Evolutionary conservation across 1,140 invertebrate genomes (phyloP).

Genomic region (Macrotrachela quadricornifera): DNA sequence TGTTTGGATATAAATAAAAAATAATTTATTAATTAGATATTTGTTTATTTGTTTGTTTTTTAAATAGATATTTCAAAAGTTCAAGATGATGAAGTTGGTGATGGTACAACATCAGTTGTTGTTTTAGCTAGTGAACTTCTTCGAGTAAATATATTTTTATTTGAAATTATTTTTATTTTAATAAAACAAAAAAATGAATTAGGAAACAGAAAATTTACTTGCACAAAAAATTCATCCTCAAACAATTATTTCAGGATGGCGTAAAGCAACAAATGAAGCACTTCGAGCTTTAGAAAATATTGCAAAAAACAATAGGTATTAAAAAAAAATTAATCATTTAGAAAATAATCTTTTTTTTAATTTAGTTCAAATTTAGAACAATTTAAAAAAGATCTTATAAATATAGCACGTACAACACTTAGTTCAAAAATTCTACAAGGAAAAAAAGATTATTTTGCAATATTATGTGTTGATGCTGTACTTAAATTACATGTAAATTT

Average conservation of each 20-base stretch:
- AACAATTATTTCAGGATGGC: constrained; percentile 85
- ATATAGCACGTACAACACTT: constrained; percentile 91
- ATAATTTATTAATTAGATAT: neutral
- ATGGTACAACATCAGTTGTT: constrained; percentile 95
- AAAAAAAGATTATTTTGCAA: constrained; percentile 86
- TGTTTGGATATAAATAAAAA: constrained; percentile 10
- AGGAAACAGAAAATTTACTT: constrained; percentile 77
- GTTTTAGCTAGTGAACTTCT: constrained; percentile 84
- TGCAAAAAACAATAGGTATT: constrained; percentile 52
- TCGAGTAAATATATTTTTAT: constrained; percentile 27
- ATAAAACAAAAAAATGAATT: constrained; percentile 2
- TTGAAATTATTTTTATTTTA: neutral
- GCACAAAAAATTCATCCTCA: constrained; percentile 90
- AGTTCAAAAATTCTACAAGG: constrained; percentile 95
- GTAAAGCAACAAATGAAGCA: constrained; percentile 59
- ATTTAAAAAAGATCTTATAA: constrained; percentile 69
- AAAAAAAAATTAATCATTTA: too few species aligned
- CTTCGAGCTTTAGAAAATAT: constrained; percentile 51
- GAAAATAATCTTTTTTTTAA: too few species aligned
- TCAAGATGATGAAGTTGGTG: constrained; percentile 97
- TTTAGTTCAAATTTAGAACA: constrained; percentile 50
- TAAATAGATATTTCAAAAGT: constrained; percentile 74
- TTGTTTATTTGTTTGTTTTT: constrained; percentile 8
- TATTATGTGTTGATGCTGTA: constrained; percentile 81
- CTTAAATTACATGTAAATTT: too few species aligned